Evolutionary conservation across 1,140 invertebrate species (phyloP), one percentile per base, ranked within the genome.

Genomic region (Cyclargus thomasi): DNA sequence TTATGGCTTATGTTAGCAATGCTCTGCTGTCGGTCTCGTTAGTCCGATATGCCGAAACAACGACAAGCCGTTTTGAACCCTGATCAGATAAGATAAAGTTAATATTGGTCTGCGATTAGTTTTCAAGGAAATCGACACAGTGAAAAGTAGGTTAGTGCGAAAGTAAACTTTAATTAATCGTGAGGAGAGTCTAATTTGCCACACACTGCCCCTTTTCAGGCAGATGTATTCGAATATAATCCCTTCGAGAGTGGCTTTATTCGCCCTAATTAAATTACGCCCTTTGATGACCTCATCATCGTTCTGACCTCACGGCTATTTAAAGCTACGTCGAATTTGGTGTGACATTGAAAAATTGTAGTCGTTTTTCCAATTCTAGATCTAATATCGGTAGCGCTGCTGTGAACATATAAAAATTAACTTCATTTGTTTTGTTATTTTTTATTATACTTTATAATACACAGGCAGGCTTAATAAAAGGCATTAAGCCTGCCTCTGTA

Each of bases 251-350:
- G 62, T 62, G 68, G 74, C 68, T 77, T 78, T 72, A 76, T 69
- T 71, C 72, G 68, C 59, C 53, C 73, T 82, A 80, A 82, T 80
- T 82, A 75, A 82, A 82, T 82, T 80, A 79, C 75, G 70, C 74
- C 65, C 71, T 75, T 67, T 79, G 77, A 82, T 75, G 76, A 76
- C 75, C 74, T 77, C 74, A 82, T 82, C 75, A 80, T 77, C 66
- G 71, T 73, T 66, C 68, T 69, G 70, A 68, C 70, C 71, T 70
- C 75, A 77, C 71, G 75, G 74, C 71, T 75, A 78, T 75, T 76
- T 72, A 71, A 74, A 74, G 65, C 53, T 62, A 70, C 65, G 73
- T 76, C 65, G 65, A 70, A 74, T 67, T 69, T 53, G 21, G 29
- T 67, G 68, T 68, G 71, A 71, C 71, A 63, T 72, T 72, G 69